Conservation (phyloP, 2,888 invertebrate species). For the Rhaphigaster nebulosa region DNA sequence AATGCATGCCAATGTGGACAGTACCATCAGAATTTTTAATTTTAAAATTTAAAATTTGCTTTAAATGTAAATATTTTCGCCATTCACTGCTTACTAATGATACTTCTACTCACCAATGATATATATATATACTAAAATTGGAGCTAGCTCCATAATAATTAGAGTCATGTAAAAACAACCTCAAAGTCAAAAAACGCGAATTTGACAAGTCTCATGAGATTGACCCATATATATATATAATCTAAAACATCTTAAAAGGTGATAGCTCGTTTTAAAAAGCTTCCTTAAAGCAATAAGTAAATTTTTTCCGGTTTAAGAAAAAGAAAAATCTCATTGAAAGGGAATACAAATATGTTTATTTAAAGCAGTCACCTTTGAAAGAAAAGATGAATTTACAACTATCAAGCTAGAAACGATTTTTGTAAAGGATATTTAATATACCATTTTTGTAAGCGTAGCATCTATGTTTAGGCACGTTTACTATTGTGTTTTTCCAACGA, state of each 20-base stretch:
- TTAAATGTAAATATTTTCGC: no score
- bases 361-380: neutral
- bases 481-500: constrained; percentile 29
- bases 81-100: no score
- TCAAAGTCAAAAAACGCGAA: no score
- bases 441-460: constrained; percentile 12
- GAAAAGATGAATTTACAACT: constrained; percentile 1
- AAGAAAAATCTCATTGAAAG: neutral
- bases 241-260: accelerated
- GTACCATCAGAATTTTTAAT: no score
- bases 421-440: constrained; percentile 22
- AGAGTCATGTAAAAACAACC: no score
- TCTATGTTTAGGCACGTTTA: constrained; percentile 46
- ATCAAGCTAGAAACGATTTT: neutral
- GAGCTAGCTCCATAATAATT: no score
- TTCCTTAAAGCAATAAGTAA: neutral
- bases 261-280: neutral
- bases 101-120: no score
- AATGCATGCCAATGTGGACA: no score
- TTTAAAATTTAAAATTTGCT: no score
- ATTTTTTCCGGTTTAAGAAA: neutral
- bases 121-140: no score
- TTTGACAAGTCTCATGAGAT: no score
- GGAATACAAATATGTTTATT: neutral
- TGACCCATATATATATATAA: neutral